Base-by-base conservation (phyloP, 2,888 invertebrate species). In the Trachelus stipa region DNA sequence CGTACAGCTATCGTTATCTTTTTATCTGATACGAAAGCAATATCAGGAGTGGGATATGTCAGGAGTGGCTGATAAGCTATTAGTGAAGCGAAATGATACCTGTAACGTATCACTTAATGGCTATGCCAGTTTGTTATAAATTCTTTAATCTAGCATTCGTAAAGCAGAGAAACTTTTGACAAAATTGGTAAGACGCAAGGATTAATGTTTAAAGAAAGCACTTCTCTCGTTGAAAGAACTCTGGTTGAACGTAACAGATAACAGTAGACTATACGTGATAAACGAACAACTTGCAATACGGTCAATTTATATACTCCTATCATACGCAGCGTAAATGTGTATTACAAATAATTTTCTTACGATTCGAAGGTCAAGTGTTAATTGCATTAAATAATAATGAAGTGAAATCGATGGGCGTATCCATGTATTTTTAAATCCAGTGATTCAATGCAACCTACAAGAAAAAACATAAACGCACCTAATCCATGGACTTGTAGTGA, bases 61-160 rank as follows among this genome's bases (percentile, higher is more conserved):
- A 79, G 79, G 79, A 79, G 79, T 74, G 79, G 79, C 76, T 76
- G 79, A 79, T 79, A 79, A 79, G 76, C 31, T 76, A 76, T 77
- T 76, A 79, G 74, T 34, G 73, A 34, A 34, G n/a, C n/a, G 73
- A 75, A 79, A 75, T 78, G 73, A 15, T 71, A 31, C 31, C 71
- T 31, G 68, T 34, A 75, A 74, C 35, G n/a, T 74, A 37, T 23
- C 74, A n/a, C 69, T 75, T 31, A 75, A 78, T 76, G 68, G 69
- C 35, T 73, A 56, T 56, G 56, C 56, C 56, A 78, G 78, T 78
- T 30, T 73, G 68, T 34, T 68, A 78, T 31, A 73, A 78, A 76
- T 35, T 31, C 31, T 71, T 69, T 33, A 12, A 35, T 30, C 71
- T 15, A 23, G n/a, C 40, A 69, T 73, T 34, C 56, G 23, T 23